Base-by-base conservation (phyloP, 2,888 invertebrate genomes). In the Platycheirus rosarum region DNA sequence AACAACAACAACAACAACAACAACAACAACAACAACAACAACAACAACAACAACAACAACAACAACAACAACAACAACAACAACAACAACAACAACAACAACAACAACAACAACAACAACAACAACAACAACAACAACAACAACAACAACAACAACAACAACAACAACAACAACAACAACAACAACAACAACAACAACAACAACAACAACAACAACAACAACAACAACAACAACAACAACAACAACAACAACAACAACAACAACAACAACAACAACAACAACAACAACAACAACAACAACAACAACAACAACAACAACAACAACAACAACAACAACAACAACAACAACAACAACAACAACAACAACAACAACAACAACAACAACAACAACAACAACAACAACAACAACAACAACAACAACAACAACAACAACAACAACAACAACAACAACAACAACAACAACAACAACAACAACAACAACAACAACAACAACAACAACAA, bases 181-280 rank as follows among this genome's bases (percentile, higher is more conserved):
- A 40, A 40, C 13, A 40, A 40, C 40, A 40, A 40, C 13, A 40
- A 40, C 40, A 40, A 40, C 13, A 40, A 40, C 40, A 40, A 40
- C 13, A 40, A 40, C 40, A 40, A 40, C 13, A 40, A 40, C 40
- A 40, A 40, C 13, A 40, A 40, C 40, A 40, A 40, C 13, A 40
- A 40, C 40, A 40, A 40, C 13, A 40, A 40, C 40, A 40, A 40
- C 13, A 40, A 40, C 40, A 40, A 40, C 13, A 40, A 40, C 40
- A 40, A 40, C 13, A 40, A 40, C 40, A 40, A 40, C 40, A 40
- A 40, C 40, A 40, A 40, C 13, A 40, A 40, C 40, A 40, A 40
- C 13, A 40, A 40, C 40, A 40, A 40, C 13, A 40, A 40, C 40
- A 40, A 40, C 13, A 40, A n/a, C 40, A 40, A 13, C 2, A 40